These are phyloP conservation scores for Pygmarrhopalites habei DNA, from an alignment of 1,140 invertebrate genomes.

Conservation along the genomic window DNA sequence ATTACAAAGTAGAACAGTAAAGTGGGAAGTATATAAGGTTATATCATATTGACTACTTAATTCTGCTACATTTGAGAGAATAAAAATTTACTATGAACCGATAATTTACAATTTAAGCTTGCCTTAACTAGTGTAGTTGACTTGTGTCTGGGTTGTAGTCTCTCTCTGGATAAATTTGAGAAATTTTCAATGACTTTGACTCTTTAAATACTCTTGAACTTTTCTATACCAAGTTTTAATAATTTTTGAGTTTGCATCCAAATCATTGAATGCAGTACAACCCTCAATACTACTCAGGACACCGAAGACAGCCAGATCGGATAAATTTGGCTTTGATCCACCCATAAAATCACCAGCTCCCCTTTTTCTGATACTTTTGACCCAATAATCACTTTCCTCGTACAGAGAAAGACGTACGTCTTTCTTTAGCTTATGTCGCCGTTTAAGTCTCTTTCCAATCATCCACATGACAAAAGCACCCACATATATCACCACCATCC, in stretches of 20 bases:
- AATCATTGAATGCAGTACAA: slow-evolving; percentile 81
- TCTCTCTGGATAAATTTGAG: too few species aligned
- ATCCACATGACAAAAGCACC: slow-evolving; percentile 91
- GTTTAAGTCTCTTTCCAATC: slow-evolving; percentile 78
- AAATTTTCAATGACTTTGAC: too few species aligned
- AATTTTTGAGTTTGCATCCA: slow-evolving; percentile 64
- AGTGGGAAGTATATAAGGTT: too few species aligned
- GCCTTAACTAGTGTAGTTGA: too few species aligned
- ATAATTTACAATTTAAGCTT: too few species aligned
- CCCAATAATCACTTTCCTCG: slow-evolving; percentile 77
- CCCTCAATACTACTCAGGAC: slow-evolving; percentile 92
- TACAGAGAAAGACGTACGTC: slow-evolving; percentile 88
- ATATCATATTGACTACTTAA: too few species aligned
- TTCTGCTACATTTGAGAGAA: too few species aligned
- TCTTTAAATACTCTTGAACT: slow-evolving; percentile 38
- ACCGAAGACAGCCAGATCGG: slow-evolving; percentile 90
- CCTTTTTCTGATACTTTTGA: slow-evolving; percentile 59
- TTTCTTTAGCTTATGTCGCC: slow-evolving; percentile 74
- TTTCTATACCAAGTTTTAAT: slow-evolving; percentile 48
- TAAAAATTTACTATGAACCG: too few species aligned
- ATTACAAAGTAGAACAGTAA: too few species aligned
- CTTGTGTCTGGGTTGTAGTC: too few species aligned
- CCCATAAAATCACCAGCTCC: slow-evolving; percentile 64
- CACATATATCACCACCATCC: slow-evolving; percentile 80
- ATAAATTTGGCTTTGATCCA: slow-evolving; percentile 78